Evolutionary conservation across 2,888 invertebrate genomes (phyloP), one percentile per base, ranked within the genome.

Genomic region (Thecophora atra): DNA sequence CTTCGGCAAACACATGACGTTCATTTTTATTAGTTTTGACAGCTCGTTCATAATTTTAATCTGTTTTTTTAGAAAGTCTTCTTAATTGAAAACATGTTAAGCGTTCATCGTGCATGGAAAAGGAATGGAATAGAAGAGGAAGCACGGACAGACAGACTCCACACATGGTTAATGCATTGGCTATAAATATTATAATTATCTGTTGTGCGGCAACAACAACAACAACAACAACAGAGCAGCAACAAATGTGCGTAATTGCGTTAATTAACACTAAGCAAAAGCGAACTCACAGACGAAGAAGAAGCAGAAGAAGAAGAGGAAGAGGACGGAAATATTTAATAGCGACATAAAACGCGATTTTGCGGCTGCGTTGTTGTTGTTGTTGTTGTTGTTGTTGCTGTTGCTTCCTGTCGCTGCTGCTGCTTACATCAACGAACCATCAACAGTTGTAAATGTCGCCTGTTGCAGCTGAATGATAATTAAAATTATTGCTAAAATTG

Each of bases 401-500:
- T 7, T 56, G 58, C 63, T 69, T 63, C 75, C 76, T 71, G 58
- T n/a, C n/a, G n/a, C n/a, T n/a, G n/a, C n/a, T n/a, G n/a, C n/a
- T n/a, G n/a, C n/a, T n/a, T n/a, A n/a, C n/a, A n/a, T n/a, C n/a
- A n/a, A n/a, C n/a, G n/a, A n/a, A n/a, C n/a, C 62, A 24, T 66
- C 58, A 69, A 47, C 52, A 63, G 15, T 47, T 66, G 47, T 47
- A 62, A 28, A 28, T 56, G 54, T 19, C 15, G 56, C 62, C 64
- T 72, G 72, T 37, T 37, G 70, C 73, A 74, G 74, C 71, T 51
- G 62, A 37, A 42, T 30, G 67, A 54, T 30, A 67, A 67, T 42
- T 54, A 54, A 54, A 54, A 67, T 76, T 74, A 72, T 75, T 74
- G 73, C 74, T 76, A 52, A 47, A 51, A 28, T 26, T 30, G 47